These are phyloP conservation scores for Acleris sparsana DNA, from an alignment of 2,888 invertebrate species.

Conservation along the genomic window DNA sequence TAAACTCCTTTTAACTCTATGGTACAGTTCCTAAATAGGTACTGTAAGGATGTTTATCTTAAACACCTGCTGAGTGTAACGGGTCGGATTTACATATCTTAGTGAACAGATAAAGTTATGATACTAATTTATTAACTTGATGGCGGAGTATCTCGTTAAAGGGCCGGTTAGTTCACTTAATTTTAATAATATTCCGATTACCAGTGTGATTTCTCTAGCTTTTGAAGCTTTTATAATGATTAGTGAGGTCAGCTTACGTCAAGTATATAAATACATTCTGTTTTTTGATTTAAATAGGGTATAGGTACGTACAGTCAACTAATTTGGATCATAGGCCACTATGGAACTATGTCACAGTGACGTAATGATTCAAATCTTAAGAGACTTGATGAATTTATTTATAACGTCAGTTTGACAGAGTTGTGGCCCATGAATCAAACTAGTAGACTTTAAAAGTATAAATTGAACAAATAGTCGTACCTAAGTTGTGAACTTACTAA, in stretches of 20 bases:
- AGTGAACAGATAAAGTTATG: slow-evolving; percentile 48
- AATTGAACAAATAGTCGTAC: no score
- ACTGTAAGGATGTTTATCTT: slow-evolving; percentile 31
- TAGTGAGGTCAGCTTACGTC: slow-evolving; percentile 3
- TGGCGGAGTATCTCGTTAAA: slow-evolving; percentile 38
- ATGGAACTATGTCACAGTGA: no score
- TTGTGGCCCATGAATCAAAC: no score
- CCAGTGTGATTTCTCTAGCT: slow-evolving; percentile 20
- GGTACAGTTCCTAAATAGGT: neutral
- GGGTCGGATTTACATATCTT: slow-evolving; percentile 47
- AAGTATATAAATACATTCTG: neutral
- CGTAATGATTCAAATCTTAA: no score
- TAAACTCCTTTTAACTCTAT: neutral
- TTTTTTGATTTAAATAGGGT: no score
- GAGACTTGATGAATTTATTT: no score
- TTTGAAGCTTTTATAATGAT: slow-evolving; percentile 5
- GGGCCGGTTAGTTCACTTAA: slow-evolving; percentile 32
- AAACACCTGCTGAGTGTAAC: slow-evolving; percentile 43
- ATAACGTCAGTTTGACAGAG: no score
- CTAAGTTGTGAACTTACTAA: no score
- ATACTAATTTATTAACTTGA: slow-evolving; percentile 48
- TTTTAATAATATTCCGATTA: slow-evolving; percentile 19
- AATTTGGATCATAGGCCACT: no score
- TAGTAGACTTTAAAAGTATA: no score
- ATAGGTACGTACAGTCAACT: no score